These are phyloP conservation scores for Alectoris magna DNA, from an alignment of 2,797 vertebrate genomes.

Conservation along the genomic window DNA sequence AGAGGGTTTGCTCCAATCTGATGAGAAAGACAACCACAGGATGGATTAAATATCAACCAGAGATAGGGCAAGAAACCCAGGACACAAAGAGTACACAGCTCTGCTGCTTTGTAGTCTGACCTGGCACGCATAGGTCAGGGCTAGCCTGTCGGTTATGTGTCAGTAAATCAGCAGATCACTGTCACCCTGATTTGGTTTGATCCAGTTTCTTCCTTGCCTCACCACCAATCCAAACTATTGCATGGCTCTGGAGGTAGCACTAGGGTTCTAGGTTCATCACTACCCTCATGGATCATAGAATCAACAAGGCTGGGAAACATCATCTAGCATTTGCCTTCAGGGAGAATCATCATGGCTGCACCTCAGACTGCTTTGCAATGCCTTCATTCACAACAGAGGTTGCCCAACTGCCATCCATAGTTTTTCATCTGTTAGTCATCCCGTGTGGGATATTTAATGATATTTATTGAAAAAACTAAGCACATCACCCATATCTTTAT, in stretches of 20 bases:
- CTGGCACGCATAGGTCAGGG: not conserved
- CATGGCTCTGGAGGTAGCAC: not conserved
- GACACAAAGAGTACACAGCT: not conserved
- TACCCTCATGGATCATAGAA: no score
- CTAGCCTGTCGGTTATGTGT: not conserved
- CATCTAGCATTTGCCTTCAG: not conserved
- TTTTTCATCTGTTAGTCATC: not conserved
- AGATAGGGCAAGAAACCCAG: not conserved
- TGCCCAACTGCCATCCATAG: fast-evolving
- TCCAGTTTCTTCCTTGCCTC: not conserved
- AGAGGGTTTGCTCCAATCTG: not conserved
- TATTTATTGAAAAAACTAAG: not conserved
- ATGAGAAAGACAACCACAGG: fast-evolving
- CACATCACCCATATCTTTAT: not conserved
- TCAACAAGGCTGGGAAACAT: no score
- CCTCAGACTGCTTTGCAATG: not conserved
- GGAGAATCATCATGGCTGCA: fast-evolving
- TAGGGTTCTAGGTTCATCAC: no score
- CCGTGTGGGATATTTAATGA: not conserved
- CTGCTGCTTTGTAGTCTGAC: not conserved
- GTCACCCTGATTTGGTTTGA: not conserved
- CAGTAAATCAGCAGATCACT: not conserved
- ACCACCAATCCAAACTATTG: no score
- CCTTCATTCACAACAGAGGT: not conserved
- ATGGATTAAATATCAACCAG: not conserved